phyloP scores from a whole-genome alignment of 2,113 vertebrate species.

The Erythrolamprus reginae region DNA sequence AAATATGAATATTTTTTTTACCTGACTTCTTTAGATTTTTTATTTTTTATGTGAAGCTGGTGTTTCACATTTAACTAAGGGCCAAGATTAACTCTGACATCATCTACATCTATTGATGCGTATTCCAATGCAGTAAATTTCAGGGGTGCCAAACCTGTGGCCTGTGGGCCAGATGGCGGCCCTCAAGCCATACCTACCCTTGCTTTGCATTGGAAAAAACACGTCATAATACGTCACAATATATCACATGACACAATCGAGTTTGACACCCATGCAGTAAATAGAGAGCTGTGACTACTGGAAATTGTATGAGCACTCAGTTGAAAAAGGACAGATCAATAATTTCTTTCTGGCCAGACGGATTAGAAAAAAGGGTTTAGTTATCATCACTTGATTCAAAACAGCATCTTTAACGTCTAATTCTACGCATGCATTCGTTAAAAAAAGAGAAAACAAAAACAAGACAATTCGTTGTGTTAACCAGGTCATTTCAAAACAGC shows the following conservation, averaged over 20 bases:
- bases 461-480: conserved; percentile 37
- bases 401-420: not conserved
- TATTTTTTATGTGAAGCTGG: too few relatives aligned
- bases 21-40: too few relatives aligned
- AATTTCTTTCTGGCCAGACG: not conserved
- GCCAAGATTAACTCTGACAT: not conserved
- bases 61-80: not conserved
- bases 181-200: too few relatives aligned
- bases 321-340: not conserved
- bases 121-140: not conserved
- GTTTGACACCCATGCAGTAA: too few relatives aligned
- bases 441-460: conserved; percentile 11
- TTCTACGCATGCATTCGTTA: not conserved
- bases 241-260: too few relatives aligned
- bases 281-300: not conserved
- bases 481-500: conserved; percentile 18
- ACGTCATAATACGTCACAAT: too few relatives aligned
- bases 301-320: not conserved
- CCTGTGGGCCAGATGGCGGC: too few relatives aligned
- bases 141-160: too few relatives aligned
- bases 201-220: too few relatives aligned
- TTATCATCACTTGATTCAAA: not conserved
- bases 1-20: too few relatives aligned
- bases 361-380: not conserved
- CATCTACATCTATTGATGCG: not conserved